phyloP scores from a whole-genome alignment of 1,140 invertebrate genomes.

The Kradibia gibbosae region DNA sequence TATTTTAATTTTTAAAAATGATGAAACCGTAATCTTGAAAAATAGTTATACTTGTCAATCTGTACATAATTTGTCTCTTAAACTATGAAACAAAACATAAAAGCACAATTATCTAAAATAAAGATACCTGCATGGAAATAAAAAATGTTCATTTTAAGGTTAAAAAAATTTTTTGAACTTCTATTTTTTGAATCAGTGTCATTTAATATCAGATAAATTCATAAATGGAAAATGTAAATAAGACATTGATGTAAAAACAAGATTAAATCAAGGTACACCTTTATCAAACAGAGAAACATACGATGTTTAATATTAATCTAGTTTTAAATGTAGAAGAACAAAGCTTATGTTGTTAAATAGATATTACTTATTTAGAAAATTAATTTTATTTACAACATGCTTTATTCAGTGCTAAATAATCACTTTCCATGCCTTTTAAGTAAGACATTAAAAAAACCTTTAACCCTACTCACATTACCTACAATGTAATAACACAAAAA shows the following conservation, averaged over 20 bases:
- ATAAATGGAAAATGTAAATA: slow-evolving; percentile 28
- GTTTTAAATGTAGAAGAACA: not conserved
- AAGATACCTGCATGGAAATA: slow-evolving; percentile 6
- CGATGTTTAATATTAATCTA: slow-evolving; percentile 6
- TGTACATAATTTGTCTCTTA: slow-evolving; percentile 30
- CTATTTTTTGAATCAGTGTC: slow-evolving; percentile 19
- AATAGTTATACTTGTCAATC: slow-evolving; percentile 32
- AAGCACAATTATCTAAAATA: too few species aligned
- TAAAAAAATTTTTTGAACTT: slow-evolving; percentile 1
- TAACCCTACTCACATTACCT: too few species aligned
- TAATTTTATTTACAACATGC: too few species aligned
- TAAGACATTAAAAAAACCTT: too few species aligned
- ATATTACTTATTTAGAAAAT: too few species aligned
- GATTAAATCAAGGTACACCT: not conserved
- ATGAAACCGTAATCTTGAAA: not conserved
- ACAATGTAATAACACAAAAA: too few species aligned
- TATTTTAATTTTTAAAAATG: slow-evolving; percentile 17
- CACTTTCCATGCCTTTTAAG: too few species aligned
- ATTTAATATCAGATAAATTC: slow-evolving; percentile 30
- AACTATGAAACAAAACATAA: not conserved
- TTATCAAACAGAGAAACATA: not conserved
- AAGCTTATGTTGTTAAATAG: too few species aligned
- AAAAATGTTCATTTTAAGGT: slow-evolving; percentile 26
- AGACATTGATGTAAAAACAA: not conserved
- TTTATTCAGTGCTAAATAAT: too few species aligned